phyloP scores from a whole-genome alignment of 2,888 invertebrate genomes.

The Drosophila acutilabella region DNA sequence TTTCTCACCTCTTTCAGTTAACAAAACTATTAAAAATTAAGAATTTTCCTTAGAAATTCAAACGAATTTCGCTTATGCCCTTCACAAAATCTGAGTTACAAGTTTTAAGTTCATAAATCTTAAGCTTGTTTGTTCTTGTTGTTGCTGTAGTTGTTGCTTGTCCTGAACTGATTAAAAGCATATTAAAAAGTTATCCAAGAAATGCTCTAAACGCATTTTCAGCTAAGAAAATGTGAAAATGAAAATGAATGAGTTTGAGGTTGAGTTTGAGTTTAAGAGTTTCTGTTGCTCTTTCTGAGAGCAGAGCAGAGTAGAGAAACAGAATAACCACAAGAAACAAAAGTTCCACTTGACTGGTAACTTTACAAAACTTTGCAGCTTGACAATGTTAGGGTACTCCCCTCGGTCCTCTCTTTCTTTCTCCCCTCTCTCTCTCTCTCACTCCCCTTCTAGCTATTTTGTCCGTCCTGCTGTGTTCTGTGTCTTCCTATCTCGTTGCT shows the following conservation, averaged over 20 bases:
- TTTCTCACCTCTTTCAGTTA: background rate
- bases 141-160: constrained; percentile 10
- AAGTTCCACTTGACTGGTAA: constrained; percentile 34
- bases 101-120: constrained; percentile 54
- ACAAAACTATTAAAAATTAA: background rate
- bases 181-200: constrained; percentile 72
- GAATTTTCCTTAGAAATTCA: background rate
- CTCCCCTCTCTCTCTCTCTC: background rate
- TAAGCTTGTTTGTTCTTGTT: constrained; percentile 25
- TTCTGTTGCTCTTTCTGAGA: background rate
- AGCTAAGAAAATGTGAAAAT: constrained; percentile 31
- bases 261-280: background rate
- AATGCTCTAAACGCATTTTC: constrained; percentile 63
- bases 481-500: background rate
- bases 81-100: constrained; percentile 14
- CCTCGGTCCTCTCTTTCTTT: background rate
- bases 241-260: constrained; percentile 31
- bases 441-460: background rate
- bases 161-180: constrained; percentile 70
- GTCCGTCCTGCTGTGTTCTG: background rate
- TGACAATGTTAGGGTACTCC: constrained; percentile 54
- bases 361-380: constrained; percentile 39
- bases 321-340: constrained; percentile 24
- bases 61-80: background rate
- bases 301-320: background rate